These are phyloP conservation scores for Diceros bicornis DNA, from an alignment of 2,797 vertebrate species.

Conservation along the genomic window DNA sequence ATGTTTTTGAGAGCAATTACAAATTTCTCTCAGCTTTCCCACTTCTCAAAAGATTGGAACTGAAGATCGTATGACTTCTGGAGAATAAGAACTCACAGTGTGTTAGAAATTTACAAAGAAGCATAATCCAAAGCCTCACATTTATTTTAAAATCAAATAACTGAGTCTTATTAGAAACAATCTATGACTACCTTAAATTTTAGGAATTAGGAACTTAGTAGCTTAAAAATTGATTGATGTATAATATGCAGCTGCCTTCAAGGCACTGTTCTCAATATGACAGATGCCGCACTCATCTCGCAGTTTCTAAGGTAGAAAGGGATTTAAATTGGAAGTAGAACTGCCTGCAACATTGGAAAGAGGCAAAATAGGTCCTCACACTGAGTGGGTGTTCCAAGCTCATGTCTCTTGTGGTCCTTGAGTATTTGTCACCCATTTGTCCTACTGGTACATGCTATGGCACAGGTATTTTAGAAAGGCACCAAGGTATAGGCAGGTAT, in stretches of 20 bases:
- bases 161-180: slow-evolving; percentile 39
- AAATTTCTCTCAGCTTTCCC: background rate
- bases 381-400: background rate
- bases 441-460: background rate
- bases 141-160: slow-evolving; percentile 54
- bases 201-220: slow-evolving; percentile 25
- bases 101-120: background rate
- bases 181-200: background rate
- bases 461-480: background rate
- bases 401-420: background rate
- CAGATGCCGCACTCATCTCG: background rate
- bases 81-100: slow-evolving; percentile 23
- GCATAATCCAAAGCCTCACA: background rate
- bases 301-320: background rate
- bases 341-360: background rate
- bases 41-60: slow-evolving; percentile 11
- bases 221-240: slow-evolving; percentile 43
- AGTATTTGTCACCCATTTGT: background rate
- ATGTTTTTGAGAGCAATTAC: background rate
- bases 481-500: background rate
- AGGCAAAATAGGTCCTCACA: background rate
- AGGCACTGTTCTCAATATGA: background rate
- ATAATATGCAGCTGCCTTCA: slow-evolving; percentile 21
- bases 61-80: slow-evolving; percentile 4
- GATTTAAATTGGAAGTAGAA: background rate